Evolutionary conservation across 2,113 vertebrate genomes (phyloP).

Genomic region (Epinephelus moara): DNA sequence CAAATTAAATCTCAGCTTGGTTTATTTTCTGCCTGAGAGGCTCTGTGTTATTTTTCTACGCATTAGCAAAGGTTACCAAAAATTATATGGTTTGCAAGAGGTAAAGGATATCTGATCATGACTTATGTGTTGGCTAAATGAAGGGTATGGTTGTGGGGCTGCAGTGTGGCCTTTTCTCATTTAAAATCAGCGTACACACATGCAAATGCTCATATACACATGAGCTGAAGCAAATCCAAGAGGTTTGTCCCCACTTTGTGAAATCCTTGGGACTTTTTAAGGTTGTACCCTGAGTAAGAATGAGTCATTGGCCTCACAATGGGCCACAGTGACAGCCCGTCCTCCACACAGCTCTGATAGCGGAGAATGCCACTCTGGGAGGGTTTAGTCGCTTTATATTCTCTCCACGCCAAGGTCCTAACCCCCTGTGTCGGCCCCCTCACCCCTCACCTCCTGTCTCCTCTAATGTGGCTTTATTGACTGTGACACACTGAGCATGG

Average conservation of each 20-base stretch:
- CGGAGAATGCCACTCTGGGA: slow-evolving; percentile 65
- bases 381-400: slow-evolving; percentile 72
- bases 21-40: slow-evolving; percentile 71
- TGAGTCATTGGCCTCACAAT: slow-evolving; percentile 79
- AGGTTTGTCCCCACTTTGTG: slow-evolving; percentile 54
- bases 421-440: slow-evolving; percentile 71
- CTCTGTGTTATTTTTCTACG: slow-evolving; percentile 32
- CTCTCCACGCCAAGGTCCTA: slow-evolving; percentile 72
- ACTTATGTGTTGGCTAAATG: slow-evolving; percentile 25
- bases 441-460: slow-evolving; percentile 77
- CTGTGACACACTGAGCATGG: slow-evolving; percentile 81
- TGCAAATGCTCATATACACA: slow-evolving; percentile 51
- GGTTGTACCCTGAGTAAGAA: slow-evolving; percentile 55
- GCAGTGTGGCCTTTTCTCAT: slow-evolving; percentile 22
- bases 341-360: slow-evolving; percentile 64
- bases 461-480: slow-evolving; percentile 83
- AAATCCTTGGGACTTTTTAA: slow-evolving; percentile 70
- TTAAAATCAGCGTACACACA: slow-evolving; percentile 27
- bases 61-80: slow-evolving; percentile 61
- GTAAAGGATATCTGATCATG: slow-evolving; percentile 64
- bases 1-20: slow-evolving; percentile 71
- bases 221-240: slow-evolving; percentile 57
- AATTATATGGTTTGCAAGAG: slow-evolving; percentile 64
- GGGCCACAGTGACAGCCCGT: slow-evolving; percentile 73
- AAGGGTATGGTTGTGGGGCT: not conserved